A percentile compares a stretch with the other conserved stretches of the same genome.
Conservation (phyloP, 2,113 vertebrate species). For the Trematomus loennbergii region DNA sequence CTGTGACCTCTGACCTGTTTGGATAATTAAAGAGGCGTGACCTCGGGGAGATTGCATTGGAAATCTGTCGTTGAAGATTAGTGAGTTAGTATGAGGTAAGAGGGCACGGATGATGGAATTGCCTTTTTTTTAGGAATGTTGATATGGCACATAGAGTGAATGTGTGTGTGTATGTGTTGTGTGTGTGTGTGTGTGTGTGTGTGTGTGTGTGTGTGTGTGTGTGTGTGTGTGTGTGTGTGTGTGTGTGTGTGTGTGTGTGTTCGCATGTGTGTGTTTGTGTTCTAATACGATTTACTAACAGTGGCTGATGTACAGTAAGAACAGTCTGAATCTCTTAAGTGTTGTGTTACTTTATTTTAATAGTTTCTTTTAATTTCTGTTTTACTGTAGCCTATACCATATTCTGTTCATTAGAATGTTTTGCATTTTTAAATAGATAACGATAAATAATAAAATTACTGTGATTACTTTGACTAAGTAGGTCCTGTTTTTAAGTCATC, state of each 20-base stretch:
- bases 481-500: not conserved
- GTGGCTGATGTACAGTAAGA: no score
- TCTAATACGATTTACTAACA: not conserved
- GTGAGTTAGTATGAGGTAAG: slow-evolving; percentile 73
- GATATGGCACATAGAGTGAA: not conserved
- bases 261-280: not conserved
- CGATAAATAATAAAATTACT: no score
- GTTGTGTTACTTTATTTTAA: not conserved
- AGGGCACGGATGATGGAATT: slow-evolving; percentile 28
- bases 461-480: not conserved
- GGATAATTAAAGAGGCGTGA: slow-evolving; percentile 83
- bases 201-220: no score
- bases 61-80: slow-evolving; percentile 70
- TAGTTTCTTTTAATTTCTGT: not conserved
- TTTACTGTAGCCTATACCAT: not conserved
- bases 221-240: no score
- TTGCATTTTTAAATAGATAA: not conserved
- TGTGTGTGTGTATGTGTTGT: not conserved
- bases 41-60: slow-evolving; percentile 66
- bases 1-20: slow-evolving; percentile 82
- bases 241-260: no score
- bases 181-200: not conserved
- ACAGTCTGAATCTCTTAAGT: not conserved
- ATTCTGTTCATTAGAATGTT: not conserved
- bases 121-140: slow-evolving; percentile 35